Conservation (phyloP, 2,888 invertebrate species). For the Meghimatium bilineatum region DNA sequence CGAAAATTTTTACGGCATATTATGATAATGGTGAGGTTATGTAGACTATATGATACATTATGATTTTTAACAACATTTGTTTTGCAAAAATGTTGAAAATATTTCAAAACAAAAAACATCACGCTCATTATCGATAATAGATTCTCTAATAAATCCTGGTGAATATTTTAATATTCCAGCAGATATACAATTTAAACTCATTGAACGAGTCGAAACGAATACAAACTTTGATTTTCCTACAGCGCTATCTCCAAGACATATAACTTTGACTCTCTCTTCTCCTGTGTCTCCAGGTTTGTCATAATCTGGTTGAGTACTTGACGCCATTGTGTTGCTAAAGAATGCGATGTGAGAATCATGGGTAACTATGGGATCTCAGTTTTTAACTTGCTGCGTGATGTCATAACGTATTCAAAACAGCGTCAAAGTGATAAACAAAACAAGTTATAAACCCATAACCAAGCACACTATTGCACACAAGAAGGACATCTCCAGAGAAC, state of each 20-base stretch:
- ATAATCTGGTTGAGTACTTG: constrained; percentile 63
- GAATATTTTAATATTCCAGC: neutral
- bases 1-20: too few relatives aligned
- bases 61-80: too few relatives aligned
- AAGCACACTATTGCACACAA: too few relatives aligned
- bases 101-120: too few relatives aligned
- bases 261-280: constrained; percentile 78
- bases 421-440: too few relatives aligned
- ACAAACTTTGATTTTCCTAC: constrained; percentile 81
- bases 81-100: too few relatives aligned
- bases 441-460: too few relatives aligned
- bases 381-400: constrained; percentile 17
- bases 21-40: too few relatives aligned
- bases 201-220: neutral
- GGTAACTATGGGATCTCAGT: constrained; percentile 21
- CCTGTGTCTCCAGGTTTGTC: constrained; percentile 68
- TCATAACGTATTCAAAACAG: neutral
- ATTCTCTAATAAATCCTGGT: neutral
- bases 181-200: neutral
- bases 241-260: constrained; percentile 81
- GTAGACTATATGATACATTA: too few relatives aligned
- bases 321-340: constrained; percentile 54
- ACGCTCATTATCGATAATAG: neutral
- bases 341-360: constrained; percentile 51
- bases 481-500: too few relatives aligned